These are phyloP conservation scores for Mizuhopecten yessoensis DNA, from an alignment of 1,140 invertebrate species.

Conservation along the genomic window DNA sequence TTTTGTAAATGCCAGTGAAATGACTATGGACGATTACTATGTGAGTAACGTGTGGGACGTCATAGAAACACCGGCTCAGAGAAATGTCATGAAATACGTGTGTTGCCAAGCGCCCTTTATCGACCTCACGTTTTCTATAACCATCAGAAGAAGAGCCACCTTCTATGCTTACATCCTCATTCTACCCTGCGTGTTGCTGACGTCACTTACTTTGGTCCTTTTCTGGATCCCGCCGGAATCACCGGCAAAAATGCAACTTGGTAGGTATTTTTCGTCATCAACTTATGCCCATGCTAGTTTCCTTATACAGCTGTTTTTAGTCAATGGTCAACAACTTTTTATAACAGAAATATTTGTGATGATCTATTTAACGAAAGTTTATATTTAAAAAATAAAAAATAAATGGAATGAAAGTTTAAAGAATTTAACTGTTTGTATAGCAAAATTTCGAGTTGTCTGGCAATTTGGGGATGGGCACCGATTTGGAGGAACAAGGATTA, in stretches of 20 bases:
- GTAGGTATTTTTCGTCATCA: constrained; percentile 70
- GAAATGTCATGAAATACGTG: constrained; percentile 76
- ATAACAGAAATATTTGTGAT: no score
- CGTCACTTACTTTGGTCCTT: constrained; percentile 82
- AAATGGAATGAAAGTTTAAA: no score
- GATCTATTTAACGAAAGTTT: no score
- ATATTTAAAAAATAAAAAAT: no score
- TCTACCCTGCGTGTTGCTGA: constrained; percentile 82
- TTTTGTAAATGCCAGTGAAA: constrained; percentile 56
- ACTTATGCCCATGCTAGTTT: no score
- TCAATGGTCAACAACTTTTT: no score
- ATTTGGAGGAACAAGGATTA: no score
- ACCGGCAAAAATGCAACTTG: constrained; percentile 83
- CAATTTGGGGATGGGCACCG: no score
- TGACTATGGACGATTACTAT: constrained; percentile 77
- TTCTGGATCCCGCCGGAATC: constrained; percentile 84
- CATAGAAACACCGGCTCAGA: constrained; percentile 70
- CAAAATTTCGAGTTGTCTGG: no score
- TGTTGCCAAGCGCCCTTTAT: constrained; percentile 81
- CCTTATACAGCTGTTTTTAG: no score
- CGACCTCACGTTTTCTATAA: constrained; percentile 81
- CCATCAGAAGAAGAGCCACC: constrained; percentile 80
- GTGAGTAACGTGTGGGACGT: constrained; percentile 83
- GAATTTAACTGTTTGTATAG: no score
- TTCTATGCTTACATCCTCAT: constrained; percentile 84